Conservation (phyloP, 2,888 invertebrate species). For the Pterostichus madidus region DNA sequence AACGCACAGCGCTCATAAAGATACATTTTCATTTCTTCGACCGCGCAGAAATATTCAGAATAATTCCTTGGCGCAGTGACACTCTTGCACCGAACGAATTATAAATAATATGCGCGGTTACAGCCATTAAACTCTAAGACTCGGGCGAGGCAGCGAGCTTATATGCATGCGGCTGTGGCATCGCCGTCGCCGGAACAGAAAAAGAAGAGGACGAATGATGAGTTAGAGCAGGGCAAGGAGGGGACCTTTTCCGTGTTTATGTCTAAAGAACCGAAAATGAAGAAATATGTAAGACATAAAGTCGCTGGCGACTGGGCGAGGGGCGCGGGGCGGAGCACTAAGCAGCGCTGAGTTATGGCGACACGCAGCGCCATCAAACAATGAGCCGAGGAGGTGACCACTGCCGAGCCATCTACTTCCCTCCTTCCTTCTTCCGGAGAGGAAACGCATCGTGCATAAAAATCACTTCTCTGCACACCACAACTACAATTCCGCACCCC, state of each 20-base stretch:
- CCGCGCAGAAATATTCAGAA: slow-evolving; percentile 26
- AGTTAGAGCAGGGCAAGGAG: slow-evolving; percentile 67
- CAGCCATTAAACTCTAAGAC: slow-evolving; percentile 44
- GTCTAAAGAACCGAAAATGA: slow-evolving; percentile 73
- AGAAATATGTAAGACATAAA: slow-evolving; percentile 77
- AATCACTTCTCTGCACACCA: slow-evolving; percentile 46
- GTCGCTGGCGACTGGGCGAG: slow-evolving; percentile 70
- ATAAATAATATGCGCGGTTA: slow-evolving; percentile 53
- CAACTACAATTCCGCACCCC: no score
- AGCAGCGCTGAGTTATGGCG: slow-evolving; percentile 73
- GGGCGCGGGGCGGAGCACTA: slow-evolving; percentile 23
- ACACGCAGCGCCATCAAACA: slow-evolving; percentile 74
- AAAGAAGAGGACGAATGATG: slow-evolving; percentile 68
- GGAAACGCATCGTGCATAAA: slow-evolving; percentile 40
- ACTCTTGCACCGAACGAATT: slow-evolving; percentile 41
- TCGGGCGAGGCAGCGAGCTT: background rate
- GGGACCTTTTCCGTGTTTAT: slow-evolving; percentile 61
- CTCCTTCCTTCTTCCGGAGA: background rate
- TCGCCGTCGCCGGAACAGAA: background rate
- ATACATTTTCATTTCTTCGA: slow-evolving; percentile 41
- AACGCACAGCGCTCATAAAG: slow-evolving; percentile 34
- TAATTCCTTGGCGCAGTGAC: slow-evolving; percentile 43
- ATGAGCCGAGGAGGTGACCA: slow-evolving; percentile 68
- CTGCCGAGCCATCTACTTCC: background rate
- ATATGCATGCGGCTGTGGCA: slow-evolving; percentile 17